Conservation (phyloP, 2,797 vertebrate genomes). For the Melanotaenia maccullochi region DNA sequence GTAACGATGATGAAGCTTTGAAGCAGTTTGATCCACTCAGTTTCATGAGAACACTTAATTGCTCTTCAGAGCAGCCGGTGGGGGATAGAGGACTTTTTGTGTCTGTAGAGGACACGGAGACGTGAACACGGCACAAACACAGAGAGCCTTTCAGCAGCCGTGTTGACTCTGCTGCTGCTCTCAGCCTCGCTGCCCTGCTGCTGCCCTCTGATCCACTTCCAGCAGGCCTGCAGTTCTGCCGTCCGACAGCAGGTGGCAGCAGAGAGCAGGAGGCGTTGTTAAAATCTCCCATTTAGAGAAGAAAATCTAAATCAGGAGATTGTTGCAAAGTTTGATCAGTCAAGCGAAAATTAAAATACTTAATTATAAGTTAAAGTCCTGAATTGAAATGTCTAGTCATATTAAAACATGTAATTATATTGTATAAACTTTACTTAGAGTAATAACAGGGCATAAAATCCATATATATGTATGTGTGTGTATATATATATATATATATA, state of each 20-base stretch:
- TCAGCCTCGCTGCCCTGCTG: not conserved
- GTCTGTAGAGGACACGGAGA: not conserved
- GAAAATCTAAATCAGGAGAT: too few species aligned
- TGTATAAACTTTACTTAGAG: too few species aligned
- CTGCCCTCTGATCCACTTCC: constrained; percentile 19
- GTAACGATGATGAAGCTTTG: not conserved
- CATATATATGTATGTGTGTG: too few species aligned
- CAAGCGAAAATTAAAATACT: too few species aligned
- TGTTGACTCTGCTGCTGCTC: not conserved
- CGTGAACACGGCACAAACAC: constrained; percentile 15
- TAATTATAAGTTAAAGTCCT: too few species aligned
- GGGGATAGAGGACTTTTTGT: not conserved
- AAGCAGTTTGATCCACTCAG: not conserved
- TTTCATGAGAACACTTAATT: not conserved
- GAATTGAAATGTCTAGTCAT: too few species aligned
- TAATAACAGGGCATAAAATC: too few species aligned
- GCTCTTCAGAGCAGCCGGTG: constrained; percentile 5
- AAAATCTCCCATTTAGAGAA: too few species aligned
- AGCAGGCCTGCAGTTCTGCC: too few species aligned
- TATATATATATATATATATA: too few species aligned
- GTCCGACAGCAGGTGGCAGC: constrained; percentile 30
- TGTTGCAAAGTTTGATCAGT: too few species aligned
- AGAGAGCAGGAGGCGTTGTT: not conserved
- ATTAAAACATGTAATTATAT: too few species aligned
- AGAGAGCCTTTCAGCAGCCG: constrained; percentile 26